Conservation (phyloP, 2,888 invertebrate genomes). For the Oligia latruncula region DNA sequence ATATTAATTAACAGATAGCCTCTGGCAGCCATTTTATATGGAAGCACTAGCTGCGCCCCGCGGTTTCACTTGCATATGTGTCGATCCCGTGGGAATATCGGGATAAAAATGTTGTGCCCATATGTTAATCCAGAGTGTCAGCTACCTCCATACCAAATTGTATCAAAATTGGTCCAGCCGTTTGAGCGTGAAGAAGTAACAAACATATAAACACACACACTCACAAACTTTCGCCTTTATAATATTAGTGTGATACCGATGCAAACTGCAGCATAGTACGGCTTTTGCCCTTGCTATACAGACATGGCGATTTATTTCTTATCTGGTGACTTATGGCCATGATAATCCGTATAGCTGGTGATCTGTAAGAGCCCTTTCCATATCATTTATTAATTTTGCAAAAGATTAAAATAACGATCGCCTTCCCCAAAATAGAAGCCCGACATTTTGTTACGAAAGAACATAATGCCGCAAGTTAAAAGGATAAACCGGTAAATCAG, state of each 20-base stretch:
- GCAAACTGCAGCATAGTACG: background rate
- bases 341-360: background rate
- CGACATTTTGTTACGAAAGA: slow-evolving; percentile 44
- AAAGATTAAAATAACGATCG: slow-evolving; percentile 35
- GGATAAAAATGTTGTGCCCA: no score
- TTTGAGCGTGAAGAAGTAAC: no score
- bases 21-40: slow-evolving; percentile 15
- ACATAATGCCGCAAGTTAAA: slow-evolving; percentile 52
- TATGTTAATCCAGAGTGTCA: no score
- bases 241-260: background rate
- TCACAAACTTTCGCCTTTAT: no score
- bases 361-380: slow-evolving; percentile 22
- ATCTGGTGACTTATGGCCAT: background rate
- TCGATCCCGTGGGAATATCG: no score
- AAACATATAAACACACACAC: no score
- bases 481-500: slow-evolving; percentile 62
- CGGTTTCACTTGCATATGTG: no score
- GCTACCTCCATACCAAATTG: no score
- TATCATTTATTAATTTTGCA: slow-evolving; percentile 35
- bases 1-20: slow-evolving; percentile 26
- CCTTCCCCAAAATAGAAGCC: slow-evolving; percentile 21
- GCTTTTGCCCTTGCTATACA: slow-evolving; percentile 1
- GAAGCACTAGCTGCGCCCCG: background rate
- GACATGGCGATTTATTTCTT: slow-evolving; percentile 7
- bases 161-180: no score